Evolutionary conservation across 2,888 invertebrate species (phyloP).

Genomic region (Harpagoxenus sublaevis): DNA sequence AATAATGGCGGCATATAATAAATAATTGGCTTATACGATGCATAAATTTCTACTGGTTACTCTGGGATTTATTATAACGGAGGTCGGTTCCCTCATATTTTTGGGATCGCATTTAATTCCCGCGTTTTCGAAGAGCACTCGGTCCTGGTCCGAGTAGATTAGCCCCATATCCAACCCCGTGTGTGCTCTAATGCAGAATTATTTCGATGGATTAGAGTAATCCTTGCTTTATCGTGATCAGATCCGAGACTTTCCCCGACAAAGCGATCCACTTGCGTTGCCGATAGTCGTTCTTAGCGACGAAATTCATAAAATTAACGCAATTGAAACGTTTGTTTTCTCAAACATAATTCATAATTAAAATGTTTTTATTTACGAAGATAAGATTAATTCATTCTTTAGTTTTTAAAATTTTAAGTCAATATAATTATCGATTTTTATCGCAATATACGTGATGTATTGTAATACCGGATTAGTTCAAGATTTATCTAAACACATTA

Average conservation of each 20-base stretch:
- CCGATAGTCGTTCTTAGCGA: neutral
- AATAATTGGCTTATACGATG: constrained; percentile 77
- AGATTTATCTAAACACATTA: neutral
- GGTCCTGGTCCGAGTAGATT: constrained; percentile 64
- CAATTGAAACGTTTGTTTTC: neutral
- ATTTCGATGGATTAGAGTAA: constrained; percentile 59
- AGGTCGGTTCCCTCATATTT: constrained; percentile 77
- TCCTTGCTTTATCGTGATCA: constrained; percentile 43
- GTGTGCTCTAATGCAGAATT: constrained; percentile 70
- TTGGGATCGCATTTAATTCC: constrained; percentile 80
- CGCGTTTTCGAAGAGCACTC: constrained; percentile 65
- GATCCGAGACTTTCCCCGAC: constrained; percentile 34
- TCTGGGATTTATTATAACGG: constrained; percentile 79
- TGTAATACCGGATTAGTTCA: neutral
- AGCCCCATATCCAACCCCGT: constrained; percentile 57
- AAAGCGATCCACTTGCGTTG: constrained; percentile 18
- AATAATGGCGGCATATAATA: constrained; percentile 69
- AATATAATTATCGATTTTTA: neutral
- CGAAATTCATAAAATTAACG: neutral
- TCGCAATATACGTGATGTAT: neutral
- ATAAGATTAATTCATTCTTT: neutral
- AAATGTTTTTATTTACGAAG: neutral
- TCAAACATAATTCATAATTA: neutral
- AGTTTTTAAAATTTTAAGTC: neutral
- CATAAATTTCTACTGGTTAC: constrained; percentile 70